These are phyloP conservation scores for Lepus timidus DNA, from an alignment of 2,113 vertebrate species.

Conservation along the genomic window DNA sequence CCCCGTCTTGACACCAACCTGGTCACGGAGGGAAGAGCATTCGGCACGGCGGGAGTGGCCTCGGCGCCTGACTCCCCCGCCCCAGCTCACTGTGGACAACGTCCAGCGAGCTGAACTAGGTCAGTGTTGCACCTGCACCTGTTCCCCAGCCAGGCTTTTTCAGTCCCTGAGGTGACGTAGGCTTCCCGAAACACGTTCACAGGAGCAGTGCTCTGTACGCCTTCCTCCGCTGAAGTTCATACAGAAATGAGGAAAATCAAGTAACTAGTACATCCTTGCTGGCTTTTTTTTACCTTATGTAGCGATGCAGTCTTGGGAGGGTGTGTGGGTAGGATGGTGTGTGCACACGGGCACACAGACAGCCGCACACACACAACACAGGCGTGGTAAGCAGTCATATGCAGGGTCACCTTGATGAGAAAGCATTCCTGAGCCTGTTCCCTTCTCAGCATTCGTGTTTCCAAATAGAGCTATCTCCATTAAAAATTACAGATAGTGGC, in stretches of 20 bases:
- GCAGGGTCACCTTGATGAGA: constrained; percentile 62
- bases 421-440: not conserved
- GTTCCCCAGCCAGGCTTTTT: not conserved
- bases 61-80: not conserved
- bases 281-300: not conserved
- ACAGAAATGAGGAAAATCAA: not conserved
- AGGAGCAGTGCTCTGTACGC: not conserved
- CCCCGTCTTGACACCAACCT: not conserved
- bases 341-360: not conserved
- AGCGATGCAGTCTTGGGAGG: not conserved
- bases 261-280: not conserved
- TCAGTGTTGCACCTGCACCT: not conserved
- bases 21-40: not conserved
- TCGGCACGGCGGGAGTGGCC: no score
- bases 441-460: constrained; percentile 57
- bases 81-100: not conserved
- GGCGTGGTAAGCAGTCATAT: not conserved
- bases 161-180: not conserved
- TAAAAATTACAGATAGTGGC: constrained; percentile 69
- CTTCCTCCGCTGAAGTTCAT: not conserved
- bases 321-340: not conserved
- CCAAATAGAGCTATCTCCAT: constrained; percentile 65
- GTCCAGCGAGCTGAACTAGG: not conserved
- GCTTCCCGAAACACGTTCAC: not conserved
- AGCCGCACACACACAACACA: not conserved